Percentiles rank a stretch among this genome's conserved stretches.
Evolutionary conservation across 2,888 invertebrate genomes (phyloP).

Genomic region (Rapana venosa): DNA sequence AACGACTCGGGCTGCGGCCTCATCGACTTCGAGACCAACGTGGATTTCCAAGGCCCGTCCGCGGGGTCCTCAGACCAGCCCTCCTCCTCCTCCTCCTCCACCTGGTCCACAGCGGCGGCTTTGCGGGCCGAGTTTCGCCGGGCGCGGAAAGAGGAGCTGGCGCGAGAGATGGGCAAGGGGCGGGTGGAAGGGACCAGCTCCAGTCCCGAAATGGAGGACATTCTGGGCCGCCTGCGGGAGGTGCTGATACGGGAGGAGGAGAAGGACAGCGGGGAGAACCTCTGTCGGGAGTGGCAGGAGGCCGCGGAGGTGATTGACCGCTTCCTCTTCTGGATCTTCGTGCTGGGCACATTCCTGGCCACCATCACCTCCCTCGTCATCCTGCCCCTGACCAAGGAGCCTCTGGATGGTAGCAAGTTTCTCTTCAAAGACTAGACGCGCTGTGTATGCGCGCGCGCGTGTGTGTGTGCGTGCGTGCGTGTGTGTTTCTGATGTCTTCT

Average conservation of each 20-base stretch:
- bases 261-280: slow-evolving; percentile 58
- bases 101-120: slow-evolving; percentile 2
- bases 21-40: slow-evolving; percentile 69
- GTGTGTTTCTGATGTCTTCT: not conserved
- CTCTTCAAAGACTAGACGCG: slow-evolving; percentile 4
- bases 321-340: slow-evolving; percentile 81
- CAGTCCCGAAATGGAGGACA: slow-evolving; percentile 58
- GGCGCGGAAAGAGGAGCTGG: not conserved
- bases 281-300: slow-evolving; percentile 73
- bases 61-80: not conserved
- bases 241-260: slow-evolving; percentile 67
- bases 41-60: slow-evolving; percentile 36
- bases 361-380: slow-evolving; percentile 79
- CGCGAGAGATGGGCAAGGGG: not conserved
- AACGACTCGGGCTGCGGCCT: slow-evolving; percentile 70
- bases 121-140: slow-evolving; percentile 37
- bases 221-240: slow-evolving; percentile 62
- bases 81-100: not conserved
- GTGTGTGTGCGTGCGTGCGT: not conserved
- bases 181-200: not conserved
- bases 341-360: slow-evolving; percentile 78
- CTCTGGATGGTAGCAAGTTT: slow-evolving; percentile 34
- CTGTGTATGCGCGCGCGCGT: not conserved
- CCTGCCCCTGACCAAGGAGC: slow-evolving; percentile 74
- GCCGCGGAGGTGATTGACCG: slow-evolving; percentile 80